Evolutionary conservation across 2,113 vertebrate genomes (phyloP).

Genomic region (Chamaea fasciata): DNA sequence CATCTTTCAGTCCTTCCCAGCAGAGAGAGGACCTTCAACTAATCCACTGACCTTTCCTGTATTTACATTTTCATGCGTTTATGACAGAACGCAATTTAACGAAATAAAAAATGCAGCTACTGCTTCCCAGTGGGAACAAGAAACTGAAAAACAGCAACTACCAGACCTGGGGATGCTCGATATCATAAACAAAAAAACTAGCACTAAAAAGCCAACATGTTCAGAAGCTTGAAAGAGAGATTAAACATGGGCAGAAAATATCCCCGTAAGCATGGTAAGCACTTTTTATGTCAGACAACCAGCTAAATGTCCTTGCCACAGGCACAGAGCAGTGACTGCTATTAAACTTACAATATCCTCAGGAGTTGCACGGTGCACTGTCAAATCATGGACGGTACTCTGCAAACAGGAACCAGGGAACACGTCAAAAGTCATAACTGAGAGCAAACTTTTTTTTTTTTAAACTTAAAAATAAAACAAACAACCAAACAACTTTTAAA

Average conservation of each 20-base stretch:
- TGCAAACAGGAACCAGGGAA: slow-evolving; percentile 50
- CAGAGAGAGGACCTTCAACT: not conserved
- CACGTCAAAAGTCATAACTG: not conserved
- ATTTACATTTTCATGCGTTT: not conserved
- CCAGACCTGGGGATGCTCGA: not conserved
- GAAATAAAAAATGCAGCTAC: not conserved
- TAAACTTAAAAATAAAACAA: not conserved
- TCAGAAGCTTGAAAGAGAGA: not conserved
- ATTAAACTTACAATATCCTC: slow-evolving; percentile 83
- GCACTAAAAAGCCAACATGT: not conserved
- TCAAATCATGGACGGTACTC: slow-evolving; percentile 86
- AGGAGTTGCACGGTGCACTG: slow-evolving; percentile 82
- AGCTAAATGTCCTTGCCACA: not conserved
- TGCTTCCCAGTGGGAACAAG: not conserved
- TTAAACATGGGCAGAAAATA: not conserved
- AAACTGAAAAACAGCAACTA: not conserved
- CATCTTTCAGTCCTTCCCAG: not conserved
- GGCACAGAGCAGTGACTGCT: too few species aligned
- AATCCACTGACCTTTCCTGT: not conserved
- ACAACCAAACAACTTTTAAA: not conserved
- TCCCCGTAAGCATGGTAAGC: rapidly evolving
- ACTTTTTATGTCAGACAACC: not conserved
- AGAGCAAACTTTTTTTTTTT: not conserved
- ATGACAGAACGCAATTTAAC: not conserved
- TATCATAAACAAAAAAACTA: not conserved